phyloP scores from a whole-genome alignment of 2,113 vertebrate species.

The Lophotis ruficrista region DNA sequence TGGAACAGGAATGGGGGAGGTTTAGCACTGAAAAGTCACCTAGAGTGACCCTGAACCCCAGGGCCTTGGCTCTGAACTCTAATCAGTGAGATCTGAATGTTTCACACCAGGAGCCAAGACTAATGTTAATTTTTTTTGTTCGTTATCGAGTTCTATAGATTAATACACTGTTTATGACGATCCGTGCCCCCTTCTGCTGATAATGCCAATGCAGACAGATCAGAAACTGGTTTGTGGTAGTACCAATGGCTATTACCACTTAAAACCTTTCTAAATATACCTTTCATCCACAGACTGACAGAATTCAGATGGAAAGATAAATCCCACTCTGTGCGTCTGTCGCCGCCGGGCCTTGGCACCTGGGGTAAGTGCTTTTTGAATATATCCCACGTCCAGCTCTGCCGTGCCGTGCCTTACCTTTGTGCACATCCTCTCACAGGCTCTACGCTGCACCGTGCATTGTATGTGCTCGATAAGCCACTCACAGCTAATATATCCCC shows the following conservation, averaged over 20 bases:
- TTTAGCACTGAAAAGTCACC: too few species aligned
- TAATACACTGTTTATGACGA: accelerated
- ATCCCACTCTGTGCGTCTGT: accelerated
- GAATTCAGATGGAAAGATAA: background rate
- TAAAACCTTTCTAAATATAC: accelerated
- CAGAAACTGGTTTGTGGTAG: background rate
- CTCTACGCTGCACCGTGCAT: background rate
- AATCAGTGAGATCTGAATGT: accelerated
- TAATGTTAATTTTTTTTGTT: background rate
- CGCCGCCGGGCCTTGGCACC: background rate
- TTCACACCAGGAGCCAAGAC: background rate
- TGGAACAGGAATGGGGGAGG: background rate
- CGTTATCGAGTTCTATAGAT: accelerated
- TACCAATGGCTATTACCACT: accelerated
- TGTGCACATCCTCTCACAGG: accelerated
- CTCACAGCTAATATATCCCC: background rate
- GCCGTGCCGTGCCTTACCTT: background rate
- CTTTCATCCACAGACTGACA: background rate
- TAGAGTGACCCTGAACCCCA: background rate
- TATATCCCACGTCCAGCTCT: background rate
- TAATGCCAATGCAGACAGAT: background rate
- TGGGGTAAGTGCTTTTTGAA: background rate
- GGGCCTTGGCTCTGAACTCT: background rate
- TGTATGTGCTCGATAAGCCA: background rate
- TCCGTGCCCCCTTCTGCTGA: background rate